Conservation (phyloP, 1,140 invertebrate species). For the Chironomus striatipennis region DNA sequence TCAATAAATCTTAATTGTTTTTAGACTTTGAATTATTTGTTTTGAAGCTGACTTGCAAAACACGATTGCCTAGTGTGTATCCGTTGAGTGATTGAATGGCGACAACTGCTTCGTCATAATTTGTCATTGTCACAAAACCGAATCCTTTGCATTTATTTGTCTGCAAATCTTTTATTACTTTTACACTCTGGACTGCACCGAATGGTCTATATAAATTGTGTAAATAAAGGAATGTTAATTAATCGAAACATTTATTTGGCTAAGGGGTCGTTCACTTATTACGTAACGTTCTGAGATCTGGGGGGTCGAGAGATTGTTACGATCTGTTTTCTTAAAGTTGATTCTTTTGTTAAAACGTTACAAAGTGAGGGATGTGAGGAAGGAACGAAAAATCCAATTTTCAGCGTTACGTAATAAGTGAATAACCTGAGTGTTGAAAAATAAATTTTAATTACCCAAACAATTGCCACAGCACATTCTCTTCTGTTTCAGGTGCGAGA, state of each 20-base stretch:
- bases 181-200: conserved; percentile 93
- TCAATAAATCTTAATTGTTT: conserved; percentile 24
- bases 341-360: too few relatives aligned
- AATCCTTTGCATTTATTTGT: conserved; percentile 98
- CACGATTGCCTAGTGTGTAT: conserved; percentile 87
- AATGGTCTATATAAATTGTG: conserved; percentile 66
- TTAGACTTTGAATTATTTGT: conserved; percentile 77
- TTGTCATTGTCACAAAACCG: conserved; percentile 97
- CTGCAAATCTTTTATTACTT: conserved; percentile 88
- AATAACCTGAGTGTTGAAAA: too few relatives aligned
- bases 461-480: conserved; percentile 92
- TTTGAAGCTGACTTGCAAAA: conserved; percentile 95
- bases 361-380: too few relatives aligned
- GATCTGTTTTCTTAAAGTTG: too few relatives aligned
- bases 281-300: too few relatives aligned
- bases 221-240: neutral
- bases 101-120: conserved; percentile 92
- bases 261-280: too few relatives aligned
- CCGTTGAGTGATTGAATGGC: conserved; percentile 94
- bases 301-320: too few relatives aligned
- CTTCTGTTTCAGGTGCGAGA: conserved; percentile 91
- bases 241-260: too few relatives aligned
- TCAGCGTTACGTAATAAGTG: too few relatives aligned
- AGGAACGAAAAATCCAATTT: too few relatives aligned
- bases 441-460: conserved; percentile 44